Percentiles rank a stretch among this genome's conserved stretches.
phyloP scores from a whole-genome alignment of 2,113 vertebrate genomes.

The Ptilonorhynchus violaceus region DNA sequence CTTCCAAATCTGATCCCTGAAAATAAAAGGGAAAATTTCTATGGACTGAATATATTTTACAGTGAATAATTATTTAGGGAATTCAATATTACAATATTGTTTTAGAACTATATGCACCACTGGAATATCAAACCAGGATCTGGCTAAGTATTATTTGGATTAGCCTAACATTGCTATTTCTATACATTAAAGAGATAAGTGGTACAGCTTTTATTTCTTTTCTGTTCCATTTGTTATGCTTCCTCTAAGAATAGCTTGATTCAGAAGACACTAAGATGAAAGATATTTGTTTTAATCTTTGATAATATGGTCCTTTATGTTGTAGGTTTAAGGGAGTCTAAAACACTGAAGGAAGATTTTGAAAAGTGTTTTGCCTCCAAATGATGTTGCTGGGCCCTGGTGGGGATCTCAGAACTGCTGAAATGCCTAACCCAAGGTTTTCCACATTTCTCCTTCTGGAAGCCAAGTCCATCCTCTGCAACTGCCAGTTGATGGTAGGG shows the following conservation, averaged over 20 bases:
- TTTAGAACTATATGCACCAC: not conserved
- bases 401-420: not conserved
- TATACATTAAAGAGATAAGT: conserved; percentile 1
- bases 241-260: conserved; percentile 11
- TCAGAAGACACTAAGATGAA: not conserved
- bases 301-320: not conserved
- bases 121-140: conserved; percentile 17
- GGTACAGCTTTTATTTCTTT: not conserved
- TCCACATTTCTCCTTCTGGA: not conserved
- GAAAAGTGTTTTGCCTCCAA: not conserved
- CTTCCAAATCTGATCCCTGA: not conserved
- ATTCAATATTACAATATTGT: conserved; percentile 4
- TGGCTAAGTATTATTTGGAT: conserved; percentile 15
- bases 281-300: conserved; percentile 39
- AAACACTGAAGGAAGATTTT: not conserved
- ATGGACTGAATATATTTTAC: conserved; percentile 10
- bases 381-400: not conserved
- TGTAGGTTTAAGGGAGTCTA: not conserved
- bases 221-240: conserved; percentile 1
- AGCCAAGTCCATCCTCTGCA: not conserved
- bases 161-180: conserved; percentile 2
- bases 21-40: conserved; percentile 19
- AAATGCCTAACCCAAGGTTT: not conserved
- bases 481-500: not conserved
- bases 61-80: conserved; percentile 31